Conservation (phyloP, 2,888 invertebrate species). For the Nomada fucata region DNA sequence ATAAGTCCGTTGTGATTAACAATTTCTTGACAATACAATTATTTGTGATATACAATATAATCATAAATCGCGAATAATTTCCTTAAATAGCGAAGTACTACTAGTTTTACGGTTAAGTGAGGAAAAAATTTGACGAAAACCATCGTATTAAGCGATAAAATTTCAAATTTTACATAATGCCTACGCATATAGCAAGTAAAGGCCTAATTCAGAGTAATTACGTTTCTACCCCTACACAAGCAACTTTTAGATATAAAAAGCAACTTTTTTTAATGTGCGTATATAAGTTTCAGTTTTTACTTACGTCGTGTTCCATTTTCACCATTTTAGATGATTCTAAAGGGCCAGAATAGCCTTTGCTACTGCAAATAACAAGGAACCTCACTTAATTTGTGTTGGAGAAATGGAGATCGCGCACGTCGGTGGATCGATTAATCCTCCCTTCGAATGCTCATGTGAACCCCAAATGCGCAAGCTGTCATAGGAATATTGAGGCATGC, state of each 20-base stretch:
- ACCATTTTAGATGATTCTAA: constrained; percentile 76
- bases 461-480: constrained; percentile 65
- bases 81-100: neutral
- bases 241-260: neutral
- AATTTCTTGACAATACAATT: too few relatives aligned
- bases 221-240: neutral
- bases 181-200: neutral
- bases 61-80: neutral
- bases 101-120: too few relatives aligned
- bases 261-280: too few relatives aligned
- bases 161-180: neutral
- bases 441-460: constrained; percentile 71
- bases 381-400: constrained; percentile 12
- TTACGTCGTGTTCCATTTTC: constrained; percentile 82
- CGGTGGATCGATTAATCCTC: constrained; percentile 73
- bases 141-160: neutral
- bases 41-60: too few relatives aligned
- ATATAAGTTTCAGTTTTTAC: constrained; percentile 50
- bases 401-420: constrained; percentile 59
- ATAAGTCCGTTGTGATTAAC: too few relatives aligned
- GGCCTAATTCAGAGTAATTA: neutral
- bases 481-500: constrained; percentile 54
- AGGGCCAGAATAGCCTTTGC: constrained; percentile 40
- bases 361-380: constrained; percentile 48
- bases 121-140: neutral